A percentile compares a stretch with the other conserved stretches of the same genome.
phyloP scores from a whole-genome alignment of 2,797 vertebrate species.

The Alcedo quadribrachys region DNA sequence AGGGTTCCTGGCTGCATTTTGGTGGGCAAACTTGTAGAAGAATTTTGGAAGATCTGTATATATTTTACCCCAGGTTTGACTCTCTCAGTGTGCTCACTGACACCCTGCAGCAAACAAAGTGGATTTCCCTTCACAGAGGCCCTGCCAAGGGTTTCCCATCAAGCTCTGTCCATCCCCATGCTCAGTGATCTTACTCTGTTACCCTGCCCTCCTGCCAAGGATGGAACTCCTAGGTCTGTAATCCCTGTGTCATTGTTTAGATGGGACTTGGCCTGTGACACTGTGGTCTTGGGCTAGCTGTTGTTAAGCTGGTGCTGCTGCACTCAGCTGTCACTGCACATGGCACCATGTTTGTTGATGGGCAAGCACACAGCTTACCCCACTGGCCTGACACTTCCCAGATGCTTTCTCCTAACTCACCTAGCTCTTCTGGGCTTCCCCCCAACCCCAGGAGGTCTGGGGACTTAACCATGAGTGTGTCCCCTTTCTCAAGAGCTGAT shows the following conservation, averaged over 20 bases:
- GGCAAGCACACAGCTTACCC: neutral
- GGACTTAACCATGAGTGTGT: neutral
- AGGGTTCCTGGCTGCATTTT: neutral
- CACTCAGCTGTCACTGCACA: neutral
- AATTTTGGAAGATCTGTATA: neutral
- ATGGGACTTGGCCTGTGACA: neutral
- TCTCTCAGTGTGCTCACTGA: neutral
- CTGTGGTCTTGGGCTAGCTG: neutral
- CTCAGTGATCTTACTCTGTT: neutral
- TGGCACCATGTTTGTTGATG: neutral
- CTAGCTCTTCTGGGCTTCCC: neutral
- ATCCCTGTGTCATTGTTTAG: neutral
- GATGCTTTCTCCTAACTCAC: neutral
- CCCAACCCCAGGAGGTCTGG: no score
- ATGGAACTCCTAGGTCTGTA: neutral
- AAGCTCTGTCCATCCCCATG: neutral
- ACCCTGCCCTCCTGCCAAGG: rapidly evolving
- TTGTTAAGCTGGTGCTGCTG: neutral
- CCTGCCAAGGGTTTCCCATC: neutral
- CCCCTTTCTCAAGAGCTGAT: neutral
- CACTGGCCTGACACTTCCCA: neutral
- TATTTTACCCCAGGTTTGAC: neutral
- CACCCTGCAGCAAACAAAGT: neutral
- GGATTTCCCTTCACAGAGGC: neutral
- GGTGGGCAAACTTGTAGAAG: neutral